These are phyloP conservation scores for Dryadula phaetusa DNA, from an alignment of 2,888 invertebrate genomes.

Conservation along the genomic window DNA sequence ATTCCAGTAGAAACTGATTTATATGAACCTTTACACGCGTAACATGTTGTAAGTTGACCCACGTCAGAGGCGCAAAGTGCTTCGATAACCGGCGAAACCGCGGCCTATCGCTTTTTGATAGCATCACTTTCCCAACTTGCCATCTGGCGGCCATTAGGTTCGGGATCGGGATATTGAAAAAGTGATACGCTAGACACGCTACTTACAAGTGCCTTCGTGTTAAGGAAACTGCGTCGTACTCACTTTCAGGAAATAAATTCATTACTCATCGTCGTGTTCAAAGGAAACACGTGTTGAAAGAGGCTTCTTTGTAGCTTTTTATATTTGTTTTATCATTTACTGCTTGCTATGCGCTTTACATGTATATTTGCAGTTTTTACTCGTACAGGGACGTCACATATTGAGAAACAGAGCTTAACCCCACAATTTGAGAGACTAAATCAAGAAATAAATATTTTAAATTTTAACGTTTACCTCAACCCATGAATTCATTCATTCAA, in stretches of 20 bases:
- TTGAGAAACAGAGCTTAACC: too few species aligned
- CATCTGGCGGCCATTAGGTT: slow-evolving; percentile 82
- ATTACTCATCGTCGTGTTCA: slow-evolving; percentile 1
- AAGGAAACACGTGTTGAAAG: not conserved
- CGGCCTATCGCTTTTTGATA: slow-evolving; percentile 84
- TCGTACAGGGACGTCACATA: too few species aligned
- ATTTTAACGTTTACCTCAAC: too few species aligned
- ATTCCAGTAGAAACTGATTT: slow-evolving; percentile 22
- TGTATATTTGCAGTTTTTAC: too few species aligned
- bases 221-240: slow-evolving; percentile 16
- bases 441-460: too few species aligned
- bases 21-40: slow-evolving; percentile 33
- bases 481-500: too few species aligned
- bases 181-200: slow-evolving; percentile 65
- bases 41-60: slow-evolving; percentile 49
- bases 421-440: too few species aligned
- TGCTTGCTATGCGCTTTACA: not conserved
- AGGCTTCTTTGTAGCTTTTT: not conserved
- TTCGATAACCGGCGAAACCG: slow-evolving; percentile 80
- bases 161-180: slow-evolving; percentile 78
- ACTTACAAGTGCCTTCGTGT: slow-evolving; percentile 38
- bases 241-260: slow-evolving; percentile 10
- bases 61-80: slow-evolving; percentile 79
- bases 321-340: not conserved
- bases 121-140: slow-evolving; percentile 83